phyloP scores from a whole-genome alignment of 2,888 invertebrate genomes.

The Epistrophe grossulariae region DNA sequence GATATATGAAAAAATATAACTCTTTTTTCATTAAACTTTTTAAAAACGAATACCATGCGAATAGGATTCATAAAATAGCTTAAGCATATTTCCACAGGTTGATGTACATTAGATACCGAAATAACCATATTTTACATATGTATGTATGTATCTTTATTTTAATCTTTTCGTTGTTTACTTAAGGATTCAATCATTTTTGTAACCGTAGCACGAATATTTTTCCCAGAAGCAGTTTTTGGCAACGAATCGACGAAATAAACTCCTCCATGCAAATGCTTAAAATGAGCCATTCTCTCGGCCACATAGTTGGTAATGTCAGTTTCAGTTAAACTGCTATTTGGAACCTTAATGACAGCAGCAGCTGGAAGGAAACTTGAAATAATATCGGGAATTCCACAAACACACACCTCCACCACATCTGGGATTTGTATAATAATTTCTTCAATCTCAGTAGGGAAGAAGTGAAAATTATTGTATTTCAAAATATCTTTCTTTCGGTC shows the following conservation, averaged over 20 bases:
- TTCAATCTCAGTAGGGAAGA: constrained; percentile 77
- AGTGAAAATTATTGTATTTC: constrained; percentile 77
- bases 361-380: constrained; percentile 72
- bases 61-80: no score
- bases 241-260: constrained; percentile 74
- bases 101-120: no score
- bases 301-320: constrained; percentile 64
- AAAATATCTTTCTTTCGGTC: constrained; percentile 78
- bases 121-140: no score
- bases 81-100: no score
- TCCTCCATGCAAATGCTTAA: constrained; percentile 77
- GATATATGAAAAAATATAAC: no score
- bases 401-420: constrained; percentile 73
- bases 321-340: constrained; percentile 54
- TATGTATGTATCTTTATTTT: neutral
- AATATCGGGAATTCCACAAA: constrained; percentile 76
- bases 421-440: constrained; percentile 68
- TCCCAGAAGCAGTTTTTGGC: constrained; percentile 77
- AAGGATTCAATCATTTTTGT: constrained; percentile 60
- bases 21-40: no score
- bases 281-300: constrained; percentile 73
- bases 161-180: neutral
- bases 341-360: constrained; percentile 70
- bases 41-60: no score
- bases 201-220: constrained; percentile 71